Base-by-base conservation (phyloP, 2,888 invertebrate genomes). In the Tetramorium bicarinatum region DNA sequence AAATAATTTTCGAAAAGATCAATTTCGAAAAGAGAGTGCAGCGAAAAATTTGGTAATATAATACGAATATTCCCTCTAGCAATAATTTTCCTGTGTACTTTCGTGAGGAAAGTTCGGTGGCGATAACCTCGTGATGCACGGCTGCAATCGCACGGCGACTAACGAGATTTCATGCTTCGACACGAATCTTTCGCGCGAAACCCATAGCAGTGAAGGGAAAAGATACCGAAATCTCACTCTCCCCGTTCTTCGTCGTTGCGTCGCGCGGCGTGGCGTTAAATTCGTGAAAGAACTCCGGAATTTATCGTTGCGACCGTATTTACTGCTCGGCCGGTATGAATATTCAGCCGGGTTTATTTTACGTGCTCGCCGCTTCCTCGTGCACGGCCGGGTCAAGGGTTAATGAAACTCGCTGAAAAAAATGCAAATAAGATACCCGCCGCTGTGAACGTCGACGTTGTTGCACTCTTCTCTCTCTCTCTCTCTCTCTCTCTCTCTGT, bases 321-420 rank as follows among this genome's bases (percentile, higher is more conserved):
- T 91, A 92, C 91, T 76, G 88, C 88, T 87, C 82, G 75, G 72
- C 66, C 83, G 85, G 88, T 91, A 93, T 93, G 92, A 93, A 94
- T 94, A 94, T 94, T 93, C 93, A 93, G 87, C 82, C 84, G 88
- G 87, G 85, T 92, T 92, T 93, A 93, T 92, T 93, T 93, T 92
- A 92, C 92, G 92, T 91, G 92, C 90, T 89, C 91, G 88, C 86
- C 90, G 92, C 92, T 93, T 94, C 92, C 93, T 93, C 88, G 90
- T 92, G 87, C 86, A 25, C 85, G 84, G 9, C 25, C 67, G 64
- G 76, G 94, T 94, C 93, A 91, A 85, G 92, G 94, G 94, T 94
- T 94, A 94, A 94, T 94, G 94, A 94, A 94, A 94, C 92, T 91
- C 92, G 90, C 89, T 85, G 91, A 91, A 91, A 92, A 92, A 91